Percentiles rank a stretch among this genome's conserved stretches.
Evolutionary conservation across 2,113 vertebrate species (phyloP).

Genomic region (Danionella cerebrum): DNA sequence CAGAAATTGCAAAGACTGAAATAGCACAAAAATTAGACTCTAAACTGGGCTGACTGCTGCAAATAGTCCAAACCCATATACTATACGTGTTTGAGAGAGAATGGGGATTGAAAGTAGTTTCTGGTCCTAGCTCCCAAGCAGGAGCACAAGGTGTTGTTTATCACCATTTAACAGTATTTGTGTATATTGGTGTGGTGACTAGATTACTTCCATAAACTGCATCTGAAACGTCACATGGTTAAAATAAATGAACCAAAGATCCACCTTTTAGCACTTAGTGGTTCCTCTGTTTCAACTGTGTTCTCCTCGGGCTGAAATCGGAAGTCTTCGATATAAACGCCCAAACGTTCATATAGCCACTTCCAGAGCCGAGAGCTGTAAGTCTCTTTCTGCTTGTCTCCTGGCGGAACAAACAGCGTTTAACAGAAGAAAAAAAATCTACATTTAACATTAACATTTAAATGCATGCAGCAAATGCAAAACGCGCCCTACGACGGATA

Average conservation of each 20-base stretch:
- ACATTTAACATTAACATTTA: too few relatives aligned
- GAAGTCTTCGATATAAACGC: constrained; percentile 87
- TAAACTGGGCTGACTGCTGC: neutral
- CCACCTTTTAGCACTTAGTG: constrained; percentile 89
- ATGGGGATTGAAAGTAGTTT: too few relatives aligned
- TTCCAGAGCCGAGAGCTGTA: constrained; percentile 71
- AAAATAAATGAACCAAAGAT: neutral
- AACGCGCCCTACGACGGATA: too few relatives aligned
- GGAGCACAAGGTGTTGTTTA: too few relatives aligned
- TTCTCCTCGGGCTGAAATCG: constrained; percentile 87
- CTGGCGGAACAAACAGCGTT: neutral
- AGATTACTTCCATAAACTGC: too few relatives aligned
- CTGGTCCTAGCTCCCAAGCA: too few relatives aligned
- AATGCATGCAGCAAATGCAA: too few relatives aligned
- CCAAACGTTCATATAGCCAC: constrained; percentile 77
- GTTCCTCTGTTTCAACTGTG: constrained; percentile 84
- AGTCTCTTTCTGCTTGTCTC: constrained; percentile 75
- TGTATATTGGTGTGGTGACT: too few relatives aligned
- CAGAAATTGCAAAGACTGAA: neutral
- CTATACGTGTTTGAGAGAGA: too few relatives aligned
- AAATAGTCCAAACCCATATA: too few relatives aligned
- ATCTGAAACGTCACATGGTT: neutral
- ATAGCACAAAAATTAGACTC: neutral
- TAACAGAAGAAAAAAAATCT: neutral
- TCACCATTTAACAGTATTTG: too few relatives aligned